A percentile compares a stretch with the other conserved stretches of the same genome.
These are phyloP conservation scores for Aphelinus atriplicis DNA, from an alignment of 1,140 invertebrate species.

Conservation along the genomic window DNA sequence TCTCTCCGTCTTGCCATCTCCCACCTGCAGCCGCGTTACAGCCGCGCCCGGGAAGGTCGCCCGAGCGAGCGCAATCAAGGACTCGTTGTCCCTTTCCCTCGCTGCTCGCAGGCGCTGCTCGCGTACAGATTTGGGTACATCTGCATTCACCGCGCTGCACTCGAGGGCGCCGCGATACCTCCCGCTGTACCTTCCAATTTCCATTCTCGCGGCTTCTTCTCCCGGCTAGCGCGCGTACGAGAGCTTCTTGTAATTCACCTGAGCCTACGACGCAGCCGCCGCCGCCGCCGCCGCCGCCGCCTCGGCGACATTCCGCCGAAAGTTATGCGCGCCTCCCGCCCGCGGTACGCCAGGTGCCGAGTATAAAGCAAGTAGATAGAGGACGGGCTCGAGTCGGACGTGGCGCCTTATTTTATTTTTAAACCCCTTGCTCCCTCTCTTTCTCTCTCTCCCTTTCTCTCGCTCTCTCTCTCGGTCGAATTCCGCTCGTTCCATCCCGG, in stretches of 20 bases:
- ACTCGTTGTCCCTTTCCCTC: background rate
- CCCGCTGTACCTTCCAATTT: too few relatives aligned
- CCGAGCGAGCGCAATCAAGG: background rate
- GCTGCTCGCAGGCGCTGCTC: background rate
- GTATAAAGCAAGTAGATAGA: slow-evolving; percentile 21
- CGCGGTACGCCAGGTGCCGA: background rate
- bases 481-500: slow-evolving; percentile 8
- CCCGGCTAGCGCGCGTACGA: too few relatives aligned
- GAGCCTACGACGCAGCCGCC: background rate
- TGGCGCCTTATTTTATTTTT: slow-evolving; percentile 28
- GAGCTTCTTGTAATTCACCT: background rate
- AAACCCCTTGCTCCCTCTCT: background rate
- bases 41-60: too few relatives aligned
- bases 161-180: too few relatives aligned
- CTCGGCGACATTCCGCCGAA: background rate
- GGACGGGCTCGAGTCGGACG: slow-evolving; percentile 18
- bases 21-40: background rate
- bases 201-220: too few relatives aligned
- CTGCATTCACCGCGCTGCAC: background rate
- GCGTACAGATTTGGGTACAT: background rate
- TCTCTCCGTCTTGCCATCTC: background rate
- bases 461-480: background rate
- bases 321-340: slow-evolving; percentile 3
- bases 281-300: too few relatives aligned
- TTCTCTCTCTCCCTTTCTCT: too few relatives aligned